These are phyloP conservation scores for Heterotilapia buettikoferi DNA, from an alignment of 2,113 vertebrate species.

Conservation along the genomic window DNA sequence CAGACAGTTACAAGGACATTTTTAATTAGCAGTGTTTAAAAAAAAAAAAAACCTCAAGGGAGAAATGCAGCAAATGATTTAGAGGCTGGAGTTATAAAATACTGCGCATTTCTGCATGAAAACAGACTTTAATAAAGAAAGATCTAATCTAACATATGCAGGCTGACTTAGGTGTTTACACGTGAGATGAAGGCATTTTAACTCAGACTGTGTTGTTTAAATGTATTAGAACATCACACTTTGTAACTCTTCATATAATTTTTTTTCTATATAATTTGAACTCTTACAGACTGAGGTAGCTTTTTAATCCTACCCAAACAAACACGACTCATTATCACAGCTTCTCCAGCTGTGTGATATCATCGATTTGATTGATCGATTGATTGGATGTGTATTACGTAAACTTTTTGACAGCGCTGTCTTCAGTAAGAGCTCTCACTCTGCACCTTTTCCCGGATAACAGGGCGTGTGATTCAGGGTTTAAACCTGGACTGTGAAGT, in stretches of 20 bases:
- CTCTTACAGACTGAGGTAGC: neutral
- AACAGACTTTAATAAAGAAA: neutral
- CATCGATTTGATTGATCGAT: neutral
- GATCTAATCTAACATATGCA: neutral
- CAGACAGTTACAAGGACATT: neutral
- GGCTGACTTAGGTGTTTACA: neutral
- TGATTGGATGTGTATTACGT: neutral
- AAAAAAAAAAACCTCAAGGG: neutral
- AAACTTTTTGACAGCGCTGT: neutral
- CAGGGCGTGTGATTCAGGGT: neutral
- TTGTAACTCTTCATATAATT: neutral
- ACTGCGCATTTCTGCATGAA: neutral
- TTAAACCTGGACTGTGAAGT: neutral
- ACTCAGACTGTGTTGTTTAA: neutral
- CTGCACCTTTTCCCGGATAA: neutral
- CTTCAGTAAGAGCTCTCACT: neutral
- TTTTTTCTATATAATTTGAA: neutral
- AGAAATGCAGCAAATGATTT: neutral
- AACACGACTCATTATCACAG: neutral
- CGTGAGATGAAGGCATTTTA: neutral
- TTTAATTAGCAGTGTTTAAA: neutral
- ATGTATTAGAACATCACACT: neutral
- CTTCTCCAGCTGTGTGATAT: neutral
- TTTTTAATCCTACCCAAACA: neutral
- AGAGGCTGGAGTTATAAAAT: neutral